These are phyloP conservation scores for Hafferia zeledoni DNA, from an alignment of 2,797 vertebrate species.

Conservation along the genomic window DNA sequence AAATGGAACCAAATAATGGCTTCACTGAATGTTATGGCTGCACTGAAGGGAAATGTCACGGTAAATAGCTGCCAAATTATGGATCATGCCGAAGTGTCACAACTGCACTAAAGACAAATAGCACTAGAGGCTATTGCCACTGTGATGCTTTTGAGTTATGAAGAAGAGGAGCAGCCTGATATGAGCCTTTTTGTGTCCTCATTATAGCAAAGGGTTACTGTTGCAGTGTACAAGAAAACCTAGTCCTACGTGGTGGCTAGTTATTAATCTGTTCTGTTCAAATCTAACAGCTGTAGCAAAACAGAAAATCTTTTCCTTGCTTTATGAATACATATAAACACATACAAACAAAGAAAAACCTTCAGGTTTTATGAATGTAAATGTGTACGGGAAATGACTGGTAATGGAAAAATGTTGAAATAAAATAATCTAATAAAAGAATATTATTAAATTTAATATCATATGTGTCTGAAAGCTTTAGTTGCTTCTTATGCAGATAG, in stretches of 20 bases:
- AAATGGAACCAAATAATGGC: slow-evolving; percentile 87
- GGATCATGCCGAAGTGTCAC: slow-evolving; percentile 85
- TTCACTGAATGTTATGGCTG: slow-evolving; percentile 86
- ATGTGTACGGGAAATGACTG: slow-evolving; percentile 71
- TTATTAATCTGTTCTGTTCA: slow-evolving; percentile 75
- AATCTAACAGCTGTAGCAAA: slow-evolving; percentile 63
- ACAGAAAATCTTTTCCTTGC: slow-evolving; percentile 40
- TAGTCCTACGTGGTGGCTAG: slow-evolving; percentile 54
- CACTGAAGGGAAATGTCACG: slow-evolving; percentile 86
- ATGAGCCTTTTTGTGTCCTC: slow-evolving; percentile 80
- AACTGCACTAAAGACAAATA: slow-evolving; percentile 85
- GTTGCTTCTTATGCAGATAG: slow-evolving; percentile 75
- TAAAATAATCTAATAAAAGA: slow-evolving; percentile 76
- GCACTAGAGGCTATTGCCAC: slow-evolving; percentile 81
- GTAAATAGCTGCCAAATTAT: slow-evolving; percentile 88
- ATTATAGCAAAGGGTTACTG: slow-evolving; percentile 76
- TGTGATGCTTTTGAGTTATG: slow-evolving; percentile 82
- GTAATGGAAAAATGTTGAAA: slow-evolving; percentile 69
- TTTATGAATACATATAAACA: slow-evolving; percentile 12
- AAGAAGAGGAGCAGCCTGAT: slow-evolving; percentile 77
- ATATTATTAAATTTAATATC: slow-evolving; percentile 72
- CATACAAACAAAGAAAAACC: slow-evolving; percentile 57
- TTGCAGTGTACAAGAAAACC: slow-evolving; percentile 62
- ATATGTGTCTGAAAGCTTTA: slow-evolving; percentile 69
- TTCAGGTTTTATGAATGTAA: slow-evolving; percentile 68